Percentiles rank a stretch among this genome's conserved stretches.
phyloP scores from a whole-genome alignment of 1,140 invertebrate species.

The Subanguina moxae region DNA sequence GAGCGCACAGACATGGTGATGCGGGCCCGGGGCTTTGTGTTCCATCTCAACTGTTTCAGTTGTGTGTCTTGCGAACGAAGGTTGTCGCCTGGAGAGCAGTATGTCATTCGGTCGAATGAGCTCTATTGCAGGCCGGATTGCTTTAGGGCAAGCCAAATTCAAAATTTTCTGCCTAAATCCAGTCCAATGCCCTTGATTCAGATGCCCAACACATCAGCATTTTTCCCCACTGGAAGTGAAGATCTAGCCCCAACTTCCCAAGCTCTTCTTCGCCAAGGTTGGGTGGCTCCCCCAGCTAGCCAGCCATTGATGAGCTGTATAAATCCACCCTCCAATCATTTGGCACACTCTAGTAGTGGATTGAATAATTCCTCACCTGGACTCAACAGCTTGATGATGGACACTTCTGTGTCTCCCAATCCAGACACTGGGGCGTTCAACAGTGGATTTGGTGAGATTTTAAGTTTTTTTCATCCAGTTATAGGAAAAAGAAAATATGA shows the following conservation, averaged over 20 bases:
- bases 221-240: not conserved
- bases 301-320: not conserved
- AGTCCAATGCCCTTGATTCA: not conserved
- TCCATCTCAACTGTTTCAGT: constrained; percentile 26
- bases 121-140: constrained; percentile 25
- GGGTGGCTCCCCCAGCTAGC: not conserved
- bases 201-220: not conserved
- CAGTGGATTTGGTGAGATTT: not conserved
- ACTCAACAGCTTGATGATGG: not conserved
- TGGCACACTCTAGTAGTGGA: not conserved
- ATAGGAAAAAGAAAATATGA: no score
- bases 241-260: not conserved
- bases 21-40: constrained; percentile 17
- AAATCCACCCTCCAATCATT: not conserved
- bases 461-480: no score
- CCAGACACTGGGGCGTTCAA: not conserved
- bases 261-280: not conserved
- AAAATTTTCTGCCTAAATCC: not conserved
- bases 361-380: not conserved
- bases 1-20: constrained; percentile 17
- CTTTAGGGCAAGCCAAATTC: not conserved
- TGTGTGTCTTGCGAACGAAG: not conserved
- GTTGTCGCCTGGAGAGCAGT: constrained; percentile 20
- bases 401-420: not conserved
- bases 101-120: constrained; percentile 11